A percentile compares a stretch with the other conserved stretches of the same genome.
Conservation (phyloP, 30 jellyfish, hydroid and myxozoan species). For the Clytia hemisphaerica region DNA sequence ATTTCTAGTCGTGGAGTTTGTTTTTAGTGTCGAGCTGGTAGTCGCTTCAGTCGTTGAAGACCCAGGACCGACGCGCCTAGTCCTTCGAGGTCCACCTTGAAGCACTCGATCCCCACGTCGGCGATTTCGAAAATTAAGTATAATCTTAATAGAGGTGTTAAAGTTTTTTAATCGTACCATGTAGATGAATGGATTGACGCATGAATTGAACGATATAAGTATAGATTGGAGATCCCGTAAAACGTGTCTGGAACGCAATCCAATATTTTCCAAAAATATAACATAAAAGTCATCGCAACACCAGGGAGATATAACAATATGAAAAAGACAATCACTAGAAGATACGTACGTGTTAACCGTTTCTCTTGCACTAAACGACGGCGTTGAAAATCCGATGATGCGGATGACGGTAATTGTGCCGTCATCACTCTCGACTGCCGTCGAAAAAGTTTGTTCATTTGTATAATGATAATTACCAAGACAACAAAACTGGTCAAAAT, state of each 20-base stretch:
- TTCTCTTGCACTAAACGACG: slow-evolving; percentile 50
- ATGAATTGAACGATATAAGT: slow-evolving; percentile 57
- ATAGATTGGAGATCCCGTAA: slow-evolving; percentile 68
- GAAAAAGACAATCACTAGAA: slow-evolving; percentile 48
- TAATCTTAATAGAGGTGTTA: no score
- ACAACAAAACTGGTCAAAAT: background rate
- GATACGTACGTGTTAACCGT: slow-evolving; percentile 62
- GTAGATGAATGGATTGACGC: slow-evolving; percentile 76
- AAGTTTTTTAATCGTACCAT: slow-evolving; percentile 48
- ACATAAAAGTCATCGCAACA: slow-evolving; percentile 52
- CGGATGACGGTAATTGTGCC: background rate
- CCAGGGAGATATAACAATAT: slow-evolving; percentile 62
- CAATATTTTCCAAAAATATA: slow-evolving; percentile 56
- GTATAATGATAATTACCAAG: background rate
- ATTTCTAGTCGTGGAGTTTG: no score
- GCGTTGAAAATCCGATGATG: slow-evolving; percentile 13
- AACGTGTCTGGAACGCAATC: slow-evolving; percentile 55
- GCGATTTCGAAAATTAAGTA: no score
- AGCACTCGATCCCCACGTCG: no score
- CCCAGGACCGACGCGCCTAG: no score
- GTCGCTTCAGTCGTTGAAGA: no score
- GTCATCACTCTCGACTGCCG: background rate
- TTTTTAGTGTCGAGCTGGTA: no score
- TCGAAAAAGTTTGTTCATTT: background rate
- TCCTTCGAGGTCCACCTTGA: no score